phyloP scores from a whole-genome alignment of 2,797 vertebrate genomes.

The Amniataba percoides region DNA sequence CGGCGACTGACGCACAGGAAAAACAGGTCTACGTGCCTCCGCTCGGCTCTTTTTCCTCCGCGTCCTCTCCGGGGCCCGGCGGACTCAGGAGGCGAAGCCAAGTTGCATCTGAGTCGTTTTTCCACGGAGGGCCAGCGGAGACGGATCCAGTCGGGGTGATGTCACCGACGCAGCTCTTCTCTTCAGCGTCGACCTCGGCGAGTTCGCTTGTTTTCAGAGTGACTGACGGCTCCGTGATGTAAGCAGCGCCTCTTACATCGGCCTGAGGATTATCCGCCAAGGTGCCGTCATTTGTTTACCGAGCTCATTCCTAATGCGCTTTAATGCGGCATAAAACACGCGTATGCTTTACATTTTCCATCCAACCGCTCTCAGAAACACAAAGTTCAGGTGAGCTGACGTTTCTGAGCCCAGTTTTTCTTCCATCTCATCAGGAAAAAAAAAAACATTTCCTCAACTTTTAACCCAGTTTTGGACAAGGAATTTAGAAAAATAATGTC shows the following conservation, averaged over 20 bases:
- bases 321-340: slow-evolving; percentile 13
- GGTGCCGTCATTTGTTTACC: slow-evolving; percentile 65
- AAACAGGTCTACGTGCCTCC: slow-evolving; percentile 69
- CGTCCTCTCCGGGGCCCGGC: slow-evolving; percentile 55
- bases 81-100: slow-evolving; percentile 34
- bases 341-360: slow-evolving; percentile 45
- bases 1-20: slow-evolving; percentile 75
- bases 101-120: slow-evolving; percentile 47
- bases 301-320: slow-evolving; percentile 47
- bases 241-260: slow-evolving; percentile 53
- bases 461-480: slow-evolving; percentile 25
- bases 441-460: slow-evolving; percentile 40
- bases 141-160: slow-evolving; percentile 56
- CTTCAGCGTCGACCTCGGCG: slow-evolving; percentile 35
- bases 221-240: slow-evolving; percentile 69
- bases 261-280: slow-evolving; percentile 61
- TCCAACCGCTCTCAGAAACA: slow-evolving; percentile 4
- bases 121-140: slow-evolving; percentile 47
- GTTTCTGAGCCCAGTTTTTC: slow-evolving; percentile 31
- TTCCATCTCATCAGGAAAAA: slow-evolving; percentile 40
- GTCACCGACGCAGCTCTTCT: slow-evolving; percentile 53
- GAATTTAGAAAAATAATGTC: slow-evolving; percentile 20
- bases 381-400: slow-evolving; percentile 50
- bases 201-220: slow-evolving; percentile 41
- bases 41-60: slow-evolving; percentile 55